Evolutionary conservation across 2,797 vertebrate genomes (phyloP), one percentile per base, ranked within the genome.

Genomic region (Nyctibius grandis): DNA sequence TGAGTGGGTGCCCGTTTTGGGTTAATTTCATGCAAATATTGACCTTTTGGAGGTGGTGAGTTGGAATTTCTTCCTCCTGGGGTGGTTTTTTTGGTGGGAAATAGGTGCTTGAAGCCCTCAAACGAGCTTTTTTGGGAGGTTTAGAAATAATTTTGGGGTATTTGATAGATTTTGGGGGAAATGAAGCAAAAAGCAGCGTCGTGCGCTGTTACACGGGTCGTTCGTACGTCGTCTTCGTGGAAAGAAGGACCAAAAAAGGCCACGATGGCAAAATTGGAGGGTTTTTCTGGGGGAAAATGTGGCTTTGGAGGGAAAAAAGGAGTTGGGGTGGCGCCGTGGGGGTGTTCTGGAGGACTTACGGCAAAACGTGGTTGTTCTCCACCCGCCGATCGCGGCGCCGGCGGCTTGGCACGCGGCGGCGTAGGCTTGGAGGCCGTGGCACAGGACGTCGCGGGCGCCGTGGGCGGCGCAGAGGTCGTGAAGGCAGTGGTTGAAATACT

Each of bases 331-430:
- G 4, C 15, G 51, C 22, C 19, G n/a, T n/a, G n/a, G n/a, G n/a
- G n/a, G n/a, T n/a, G n/a, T n/a, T 11, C 13, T 13, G 15, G 23
- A 9, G 22, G 4, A 97, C 98, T 98, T 94, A 99, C 98, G 89
- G 84, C 98, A 99, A 80, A 98, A 98, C 4, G 94, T 57, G 34
- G 15, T 7, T 2, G 96, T 98, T 65, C 98, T 98, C 99, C 98
- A 99, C 0, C 65, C 3, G 36, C 85, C 18, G 11, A 98, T 72
- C 3, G 60, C 22, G 4, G 96, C 97, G 0, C 98, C 97, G 11
- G 94, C 94, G 0, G 95, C 95, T 61, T 99, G 98, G 91, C 98
- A 99, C 20, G 97, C 98, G 0, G 97, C 82, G 0, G 87, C 60
- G 1, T 99, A 99, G 2, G 98, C 98, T 61, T 98, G 98, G 53